These are phyloP conservation scores for Mechanitis messenoides DNA, from an alignment of 2,888 invertebrate species.

Conservation along the genomic window DNA sequence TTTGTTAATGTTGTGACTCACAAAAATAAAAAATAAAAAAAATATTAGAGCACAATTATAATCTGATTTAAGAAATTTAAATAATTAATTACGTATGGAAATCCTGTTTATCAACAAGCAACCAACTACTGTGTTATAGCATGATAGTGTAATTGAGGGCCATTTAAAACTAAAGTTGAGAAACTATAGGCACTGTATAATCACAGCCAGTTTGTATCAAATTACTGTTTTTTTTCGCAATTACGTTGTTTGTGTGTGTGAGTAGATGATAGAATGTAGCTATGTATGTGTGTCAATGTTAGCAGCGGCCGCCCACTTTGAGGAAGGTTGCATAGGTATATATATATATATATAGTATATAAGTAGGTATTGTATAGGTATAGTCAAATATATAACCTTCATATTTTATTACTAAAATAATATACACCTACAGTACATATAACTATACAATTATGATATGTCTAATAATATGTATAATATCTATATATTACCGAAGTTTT, in stretches of 20 bases:
- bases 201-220: background rate
- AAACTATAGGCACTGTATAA: background rate
- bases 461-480: too few species aligned
- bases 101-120: conserved; percentile 19
- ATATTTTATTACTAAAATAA: conserved; percentile 14
- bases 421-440: conserved; percentile 19
- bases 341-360: conserved; percentile 31
- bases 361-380: conserved; percentile 39
- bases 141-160: conserved; percentile 12
- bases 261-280: conserved; percentile 41
- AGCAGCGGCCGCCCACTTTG: conserved; percentile 55
- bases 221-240: conserved; percentile 2
- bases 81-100: conserved; percentile 19
- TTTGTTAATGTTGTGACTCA: too few species aligned
- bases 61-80: conserved; percentile 8
- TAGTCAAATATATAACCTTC: conserved; percentile 31
- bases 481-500: too few species aligned
- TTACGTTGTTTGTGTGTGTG: conserved; percentile 5
- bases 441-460: too few species aligned
- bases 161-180: background rate
- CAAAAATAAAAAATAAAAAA: too few species aligned
- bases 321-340: conserved; percentile 52
- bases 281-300: conserved; percentile 69
- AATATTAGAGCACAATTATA: background rate
- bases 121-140: conserved; percentile 7